These are phyloP conservation scores for Peromyscus aztecus DNA, from an alignment of 2,797 vertebrate genomes.

Conservation along the genomic window DNA sequence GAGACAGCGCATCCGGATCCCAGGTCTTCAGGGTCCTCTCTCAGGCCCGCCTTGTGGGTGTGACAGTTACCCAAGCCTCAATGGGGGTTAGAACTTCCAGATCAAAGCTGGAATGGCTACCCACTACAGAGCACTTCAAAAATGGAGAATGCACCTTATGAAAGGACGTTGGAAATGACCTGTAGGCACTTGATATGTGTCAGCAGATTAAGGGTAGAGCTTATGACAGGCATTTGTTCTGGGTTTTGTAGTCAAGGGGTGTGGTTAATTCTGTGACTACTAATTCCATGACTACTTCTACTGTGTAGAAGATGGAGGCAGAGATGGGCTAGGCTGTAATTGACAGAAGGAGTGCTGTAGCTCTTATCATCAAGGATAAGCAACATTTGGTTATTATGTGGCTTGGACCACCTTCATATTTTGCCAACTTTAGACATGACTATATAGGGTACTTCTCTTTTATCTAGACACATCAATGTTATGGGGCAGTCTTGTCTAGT, in stretches of 20 bases:
- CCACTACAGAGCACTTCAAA: not conserved
- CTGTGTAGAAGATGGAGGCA: not conserved
- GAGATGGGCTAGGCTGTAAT: not conserved
- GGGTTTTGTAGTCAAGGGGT: not conserved
- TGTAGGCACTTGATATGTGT: not conserved
- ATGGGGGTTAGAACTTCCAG: too few relatives aligned
- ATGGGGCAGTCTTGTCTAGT: not conserved
- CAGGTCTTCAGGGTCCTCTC: too few relatives aligned
- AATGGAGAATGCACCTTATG: not conserved
- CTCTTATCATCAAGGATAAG: not conserved
- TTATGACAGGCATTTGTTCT: not conserved
- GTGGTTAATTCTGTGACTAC: not conserved
- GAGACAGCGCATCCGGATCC: too few relatives aligned
- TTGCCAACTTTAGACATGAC: not conserved
- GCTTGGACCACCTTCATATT: not conserved
- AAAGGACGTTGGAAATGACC: not conserved
- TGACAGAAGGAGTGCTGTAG: not conserved
- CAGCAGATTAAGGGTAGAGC: not conserved
- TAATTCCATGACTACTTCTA: not conserved
- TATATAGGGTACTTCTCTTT: not conserved
- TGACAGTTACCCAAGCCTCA: too few relatives aligned
- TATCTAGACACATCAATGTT: not conserved
- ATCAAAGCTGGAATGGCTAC: too few relatives aligned
- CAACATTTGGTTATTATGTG: not conserved
- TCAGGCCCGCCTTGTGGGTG: too few relatives aligned